phyloP scores from a whole-genome alignment of 1,140 invertebrate species.

The Pachypeltis micranthus region DNA sequence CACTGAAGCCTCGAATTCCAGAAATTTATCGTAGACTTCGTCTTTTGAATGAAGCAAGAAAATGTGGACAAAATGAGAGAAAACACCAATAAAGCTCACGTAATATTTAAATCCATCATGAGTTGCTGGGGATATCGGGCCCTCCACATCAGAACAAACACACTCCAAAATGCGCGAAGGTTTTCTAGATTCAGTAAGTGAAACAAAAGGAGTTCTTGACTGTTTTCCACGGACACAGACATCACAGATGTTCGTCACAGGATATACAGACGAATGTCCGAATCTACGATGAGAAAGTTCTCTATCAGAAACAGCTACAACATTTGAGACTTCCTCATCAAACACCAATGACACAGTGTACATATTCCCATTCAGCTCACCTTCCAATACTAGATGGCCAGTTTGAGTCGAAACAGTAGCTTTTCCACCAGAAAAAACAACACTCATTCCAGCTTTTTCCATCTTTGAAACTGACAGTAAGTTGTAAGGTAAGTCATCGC shows the following conservation, averaged over 20 bases:
- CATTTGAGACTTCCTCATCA: no score
- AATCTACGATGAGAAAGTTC: background rate
- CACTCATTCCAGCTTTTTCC: no score
- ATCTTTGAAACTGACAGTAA: no score
- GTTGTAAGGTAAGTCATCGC: no score
- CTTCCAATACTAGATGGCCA: no score
- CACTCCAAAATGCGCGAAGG: conserved; percentile 24
- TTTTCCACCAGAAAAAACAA: no score
- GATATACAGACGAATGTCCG: background rate
- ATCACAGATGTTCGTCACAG: conserved; percentile 21
- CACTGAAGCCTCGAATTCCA: conserved; percentile 29
- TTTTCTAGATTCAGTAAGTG: conserved; percentile 18
- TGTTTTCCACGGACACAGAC: conserved; percentile 30
- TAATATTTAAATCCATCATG: conserved; percentile 31
- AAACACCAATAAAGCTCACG: conserved; percentile 34
- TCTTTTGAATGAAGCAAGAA: conserved; percentile 35
- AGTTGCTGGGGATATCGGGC: conserved; percentile 30
- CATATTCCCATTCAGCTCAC: no score
- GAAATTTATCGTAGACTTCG: conserved; percentile 32
- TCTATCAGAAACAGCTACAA: background rate
- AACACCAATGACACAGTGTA: no score
- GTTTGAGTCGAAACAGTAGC: background rate
- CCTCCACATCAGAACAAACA: conserved; percentile 28
- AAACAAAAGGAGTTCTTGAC: conserved; percentile 23
- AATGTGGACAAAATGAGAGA: conserved; percentile 32